phyloP scores from a whole-genome alignment of 1,140 invertebrate species.

The Megalonaias nervosa region DNA sequence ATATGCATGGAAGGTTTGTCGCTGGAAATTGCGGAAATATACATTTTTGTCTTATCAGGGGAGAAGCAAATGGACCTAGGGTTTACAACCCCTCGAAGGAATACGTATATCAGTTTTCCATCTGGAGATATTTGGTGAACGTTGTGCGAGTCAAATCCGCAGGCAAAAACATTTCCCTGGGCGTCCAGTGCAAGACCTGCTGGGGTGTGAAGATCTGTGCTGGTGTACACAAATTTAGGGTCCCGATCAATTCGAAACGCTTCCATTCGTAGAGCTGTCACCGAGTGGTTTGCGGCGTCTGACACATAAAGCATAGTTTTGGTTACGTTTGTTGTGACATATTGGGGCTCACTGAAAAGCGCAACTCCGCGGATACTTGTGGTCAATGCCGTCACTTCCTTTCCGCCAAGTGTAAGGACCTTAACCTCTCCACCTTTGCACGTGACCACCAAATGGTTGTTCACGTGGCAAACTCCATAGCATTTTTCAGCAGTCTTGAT shows the following conservation, averaged over 20 bases:
- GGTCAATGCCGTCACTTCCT: slow-evolving; percentile 33
- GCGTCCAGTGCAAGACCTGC: slow-evolving; percentile 26
- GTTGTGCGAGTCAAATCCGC: slow-evolving; percentile 31
- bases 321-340: slow-evolving; percentile 22
- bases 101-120: slow-evolving; percentile 11
- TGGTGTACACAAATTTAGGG: slow-evolving; percentile 31
- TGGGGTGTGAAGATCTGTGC: slow-evolving; percentile 32
- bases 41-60: no score
- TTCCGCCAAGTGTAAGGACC: slow-evolving; percentile 26
- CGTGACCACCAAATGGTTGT: slow-evolving; percentile 30
- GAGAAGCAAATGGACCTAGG: neutral
- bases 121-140: slow-evolving; percentile 22
- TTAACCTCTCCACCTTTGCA: slow-evolving; percentile 33
- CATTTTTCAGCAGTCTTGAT: slow-evolving; percentile 37
- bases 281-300: slow-evolving; percentile 22
- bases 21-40: no score
- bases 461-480: slow-evolving; percentile 25
- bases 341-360: slow-evolving; percentile 28
- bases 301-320: slow-evolving; percentile 29
- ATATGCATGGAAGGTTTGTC: no score
- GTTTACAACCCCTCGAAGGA: slow-evolving; percentile 26
- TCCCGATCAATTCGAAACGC: slow-evolving; percentile 23
- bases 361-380: slow-evolving; percentile 24
- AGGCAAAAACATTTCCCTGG: slow-evolving; percentile 19
- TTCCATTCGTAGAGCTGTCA: slow-evolving; percentile 16